Conservation (phyloP, 92 coral and sea anemone genomes). For the Bergia sp. region DNA sequence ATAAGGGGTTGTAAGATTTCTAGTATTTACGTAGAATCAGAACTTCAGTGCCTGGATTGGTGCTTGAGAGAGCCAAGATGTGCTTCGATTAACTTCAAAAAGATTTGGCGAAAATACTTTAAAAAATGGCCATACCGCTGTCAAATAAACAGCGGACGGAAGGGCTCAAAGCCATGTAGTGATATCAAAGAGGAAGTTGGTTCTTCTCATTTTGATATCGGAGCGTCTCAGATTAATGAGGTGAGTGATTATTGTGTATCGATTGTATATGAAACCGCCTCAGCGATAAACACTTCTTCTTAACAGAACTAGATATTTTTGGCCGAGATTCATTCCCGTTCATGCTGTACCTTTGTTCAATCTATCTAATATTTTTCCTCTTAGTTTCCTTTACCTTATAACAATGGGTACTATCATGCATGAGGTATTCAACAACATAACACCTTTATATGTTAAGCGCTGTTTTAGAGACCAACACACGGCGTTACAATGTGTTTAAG, state of each 20-base stretch:
- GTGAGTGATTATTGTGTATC: background rate
- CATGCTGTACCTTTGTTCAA: no score
- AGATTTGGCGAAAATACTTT: background rate
- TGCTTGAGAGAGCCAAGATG: slow-evolving; percentile 8
- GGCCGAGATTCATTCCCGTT: no score
- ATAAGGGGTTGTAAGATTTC: background rate
- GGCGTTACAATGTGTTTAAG: no score
- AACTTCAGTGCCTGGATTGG: background rate
- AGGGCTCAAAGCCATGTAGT: background rate
- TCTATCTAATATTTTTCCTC: no score
- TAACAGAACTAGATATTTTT: no score
- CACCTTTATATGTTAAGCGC: no score
- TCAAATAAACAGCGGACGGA: background rate
- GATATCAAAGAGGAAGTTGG: background rate
- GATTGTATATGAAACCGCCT: no score
- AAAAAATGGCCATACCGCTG: background rate
- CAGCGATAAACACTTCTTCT: background rate
- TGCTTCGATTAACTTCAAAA: background rate
- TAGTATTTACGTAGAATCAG: background rate
- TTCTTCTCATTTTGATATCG: slow-evolving; percentile 4
- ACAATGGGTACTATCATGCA: no score
- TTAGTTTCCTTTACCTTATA: no score
- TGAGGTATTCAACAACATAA: no score
- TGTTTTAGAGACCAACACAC: no score
- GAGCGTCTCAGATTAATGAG: background rate